phyloP scores from a whole-genome alignment of 1,140 invertebrate species.

The Diachasma alloeum region DNA sequence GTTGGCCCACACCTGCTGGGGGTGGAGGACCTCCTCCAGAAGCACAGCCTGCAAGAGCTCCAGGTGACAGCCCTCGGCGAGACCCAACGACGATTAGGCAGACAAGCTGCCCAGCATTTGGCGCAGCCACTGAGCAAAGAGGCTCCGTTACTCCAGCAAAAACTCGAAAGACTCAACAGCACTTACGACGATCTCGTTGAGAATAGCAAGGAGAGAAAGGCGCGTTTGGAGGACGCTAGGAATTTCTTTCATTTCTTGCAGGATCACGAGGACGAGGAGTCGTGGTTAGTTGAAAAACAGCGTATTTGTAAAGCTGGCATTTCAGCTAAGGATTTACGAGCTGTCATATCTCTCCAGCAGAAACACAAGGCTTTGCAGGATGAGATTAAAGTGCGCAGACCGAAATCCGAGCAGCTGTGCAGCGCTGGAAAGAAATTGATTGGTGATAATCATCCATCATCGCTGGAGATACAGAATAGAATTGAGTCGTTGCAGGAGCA shows the following conservation, averaged over 20 bases:
- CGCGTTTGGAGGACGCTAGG: slow-evolving; percentile 87
- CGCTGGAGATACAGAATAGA: slow-evolving; percentile 78
- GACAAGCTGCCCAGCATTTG: slow-evolving; percentile 71
- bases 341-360: slow-evolving; percentile 88
- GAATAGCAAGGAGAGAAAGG: slow-evolving; percentile 79
- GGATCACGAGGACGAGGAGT: slow-evolving; percentile 93
- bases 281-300: slow-evolving; percentile 93
- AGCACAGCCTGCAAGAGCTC: slow-evolving; percentile 90
- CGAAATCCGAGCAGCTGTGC: slow-evolving; percentile 81
- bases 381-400: slow-evolving; percentile 87
- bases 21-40: slow-evolving; percentile 93
- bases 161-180: slow-evolving; percentile 76
- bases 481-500: slow-evolving; percentile 84
- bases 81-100: slow-evolving; percentile 78
- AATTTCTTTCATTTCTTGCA: slow-evolving; percentile 95
- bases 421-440: slow-evolving; percentile 79
- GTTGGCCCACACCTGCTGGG: slow-evolving; percentile 90
- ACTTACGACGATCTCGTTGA: slow-evolving; percentile 77
- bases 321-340: slow-evolving; percentile 91
- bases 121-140: slow-evolving; percentile 68
- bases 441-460: slow-evolving; percentile 77
- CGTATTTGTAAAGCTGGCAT: slow-evolving; percentile 88
- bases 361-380: slow-evolving; percentile 94
- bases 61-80: slow-evolving; percentile 89
- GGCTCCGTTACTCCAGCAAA: slow-evolving; percentile 72